A percentile compares a stretch with the other conserved stretches of the same genome.
phyloP scores from a whole-genome alignment of 2,113 vertebrate genomes.

The Natator depressus region DNA sequence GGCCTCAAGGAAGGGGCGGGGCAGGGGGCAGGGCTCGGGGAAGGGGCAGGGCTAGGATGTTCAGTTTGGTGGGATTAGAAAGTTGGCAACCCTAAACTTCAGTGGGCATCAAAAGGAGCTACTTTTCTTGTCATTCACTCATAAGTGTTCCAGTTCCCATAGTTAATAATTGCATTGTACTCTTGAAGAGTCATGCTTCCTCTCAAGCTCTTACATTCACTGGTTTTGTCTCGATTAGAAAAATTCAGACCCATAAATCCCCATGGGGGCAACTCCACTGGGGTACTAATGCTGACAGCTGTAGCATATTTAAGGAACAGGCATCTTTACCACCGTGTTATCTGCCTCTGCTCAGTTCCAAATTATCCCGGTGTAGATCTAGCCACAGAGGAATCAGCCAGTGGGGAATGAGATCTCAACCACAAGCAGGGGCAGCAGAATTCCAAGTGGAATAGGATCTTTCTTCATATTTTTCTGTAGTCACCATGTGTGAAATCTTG shows the following conservation, averaged over 20 bases:
- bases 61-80: too few species aligned
- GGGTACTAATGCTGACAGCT: background rate
- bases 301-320: background rate
- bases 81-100: background rate
- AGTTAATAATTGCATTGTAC: background rate
- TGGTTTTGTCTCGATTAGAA: background rate
- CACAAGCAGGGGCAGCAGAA: background rate
- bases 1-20: too few species aligned
- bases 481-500: background rate
- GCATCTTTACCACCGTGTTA: background rate
- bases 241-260: background rate
- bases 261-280: background rate
- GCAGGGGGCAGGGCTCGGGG: too few species aligned
- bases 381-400: background rate
- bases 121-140: background rate
- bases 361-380: too few species aligned
- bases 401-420: background rate
- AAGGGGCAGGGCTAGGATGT: too few species aligned
- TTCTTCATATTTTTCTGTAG: fast-evolving
- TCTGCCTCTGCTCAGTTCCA: background rate
- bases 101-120: background rate
- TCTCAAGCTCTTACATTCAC: background rate
- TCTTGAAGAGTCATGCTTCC: background rate
- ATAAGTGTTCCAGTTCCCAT: background rate
- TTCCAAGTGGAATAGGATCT: background rate